phyloP scores from a whole-genome alignment of 2,797 vertebrate genomes.

The Fringilla coelebs region DNA sequence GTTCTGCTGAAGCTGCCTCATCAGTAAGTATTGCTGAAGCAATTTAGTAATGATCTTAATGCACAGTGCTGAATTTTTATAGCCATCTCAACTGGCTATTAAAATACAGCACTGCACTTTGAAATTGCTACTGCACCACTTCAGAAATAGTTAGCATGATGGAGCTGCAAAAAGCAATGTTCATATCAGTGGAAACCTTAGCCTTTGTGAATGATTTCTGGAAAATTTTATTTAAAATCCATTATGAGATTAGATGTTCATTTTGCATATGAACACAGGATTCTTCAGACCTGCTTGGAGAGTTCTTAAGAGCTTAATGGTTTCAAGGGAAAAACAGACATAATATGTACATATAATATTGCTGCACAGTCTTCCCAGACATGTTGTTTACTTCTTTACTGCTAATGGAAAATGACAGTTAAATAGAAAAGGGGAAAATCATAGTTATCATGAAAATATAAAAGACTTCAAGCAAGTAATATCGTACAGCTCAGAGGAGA shows the following conservation, averaged over 20 bases:
- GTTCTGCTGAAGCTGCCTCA: constrained; percentile 36
- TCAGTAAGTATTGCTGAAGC: constrained; percentile 59
- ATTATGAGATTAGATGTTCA: neutral
- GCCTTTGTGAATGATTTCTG: neutral
- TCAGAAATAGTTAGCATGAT: constrained; percentile 22
- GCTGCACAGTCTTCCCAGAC: neutral
- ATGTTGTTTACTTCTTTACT: neutral
- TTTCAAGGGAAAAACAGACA: neutral
- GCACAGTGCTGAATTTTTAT: constrained; percentile 41
- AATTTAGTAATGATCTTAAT: constrained; percentile 60
- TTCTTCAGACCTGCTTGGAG: neutral
- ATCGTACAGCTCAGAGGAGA: neutral
- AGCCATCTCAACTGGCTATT: constrained; percentile 48
- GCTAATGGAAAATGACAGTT: neutral
- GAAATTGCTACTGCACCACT: constrained; percentile 35
- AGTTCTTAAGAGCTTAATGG: neutral
- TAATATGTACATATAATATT: neutral
- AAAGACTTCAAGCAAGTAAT: neutral
- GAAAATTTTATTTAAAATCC: neutral
- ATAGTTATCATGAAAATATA: neutral
- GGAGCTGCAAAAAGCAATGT: neutral
- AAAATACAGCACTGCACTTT: constrained; percentile 41
- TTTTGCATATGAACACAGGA: neutral
- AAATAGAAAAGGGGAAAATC: neutral
- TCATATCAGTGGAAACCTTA: neutral